Base-by-base conservation (phyloP, 2,797 vertebrate genomes). In the Galago senegalensis region DNA sequence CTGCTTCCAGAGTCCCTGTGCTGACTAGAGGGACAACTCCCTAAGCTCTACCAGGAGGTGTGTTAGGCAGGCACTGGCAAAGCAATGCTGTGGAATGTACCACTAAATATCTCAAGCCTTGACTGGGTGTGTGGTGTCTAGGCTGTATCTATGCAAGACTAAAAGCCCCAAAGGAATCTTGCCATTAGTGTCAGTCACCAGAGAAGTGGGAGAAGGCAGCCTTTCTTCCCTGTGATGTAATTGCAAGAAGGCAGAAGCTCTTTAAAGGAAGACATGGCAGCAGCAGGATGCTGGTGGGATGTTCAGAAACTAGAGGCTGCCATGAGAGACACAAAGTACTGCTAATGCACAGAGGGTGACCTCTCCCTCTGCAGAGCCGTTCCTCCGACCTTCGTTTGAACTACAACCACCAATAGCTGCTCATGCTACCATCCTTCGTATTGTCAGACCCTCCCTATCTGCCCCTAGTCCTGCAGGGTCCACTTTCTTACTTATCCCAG, bases 261-360 rank as follows among this genome's bases (percentile, higher is more conserved):
- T 56, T 56, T 10, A 12, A 7, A 34, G 40, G 81, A 37, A 46
- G 40, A 25, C 1, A 20, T 0, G 21, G 21, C 0, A 10, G 63
- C 5, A 3, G 27, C 49, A 14, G 56, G 73, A 72, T 14, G 31
- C 37, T 1, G 14, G 46, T 27, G 20, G 56, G 49, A n/a, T 75
- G 56, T 5, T 58, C 23, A 5, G 85, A 58, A 34, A 25, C 4
- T 1, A 5, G 61, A 61, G 37, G 53, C 29, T 13, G 43, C 34
- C 31, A 4, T 0, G 10, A 60, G 31, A 61, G 72, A 2, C 0
- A 13, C 1, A 0, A 0, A 40, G 70, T 17, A 31, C 21, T 12
- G 18, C 37, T 65, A 9, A 18, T 2, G 7, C 16, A 17, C 29
- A 20, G 27, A 61, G 77, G 76, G 87, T 43, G 76, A 46, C 16